Conservation (phyloP, 2,113 vertebrate genomes). For the Strix uralensis region DNA sequence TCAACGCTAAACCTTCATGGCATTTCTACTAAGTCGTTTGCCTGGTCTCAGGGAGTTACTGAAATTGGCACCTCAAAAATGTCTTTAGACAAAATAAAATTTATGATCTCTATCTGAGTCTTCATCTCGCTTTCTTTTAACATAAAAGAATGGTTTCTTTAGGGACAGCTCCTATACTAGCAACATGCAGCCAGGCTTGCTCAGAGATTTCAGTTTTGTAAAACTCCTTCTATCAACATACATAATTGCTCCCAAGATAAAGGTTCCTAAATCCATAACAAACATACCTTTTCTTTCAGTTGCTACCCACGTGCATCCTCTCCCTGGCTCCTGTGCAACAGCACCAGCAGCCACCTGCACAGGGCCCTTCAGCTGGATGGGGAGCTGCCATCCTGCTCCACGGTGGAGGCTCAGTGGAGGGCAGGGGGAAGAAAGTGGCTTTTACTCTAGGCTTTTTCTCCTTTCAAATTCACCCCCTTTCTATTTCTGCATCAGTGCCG, state of each 20-base stretch:
- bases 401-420: fast-evolving
- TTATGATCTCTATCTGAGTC: neutral
- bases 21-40: neutral
- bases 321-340: neutral
- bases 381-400: neutral
- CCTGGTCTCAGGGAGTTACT: neutral
- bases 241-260: neutral
- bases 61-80: neutral
- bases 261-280: neutral
- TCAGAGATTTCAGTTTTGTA: neutral
- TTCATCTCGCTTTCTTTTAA: neutral
- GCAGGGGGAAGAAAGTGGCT: neutral
- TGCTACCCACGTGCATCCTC: fast-evolving
- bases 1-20: neutral
- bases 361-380: neutral
- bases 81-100: neutral
- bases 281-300: neutral
- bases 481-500: neutral
- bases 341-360: fast-evolving
- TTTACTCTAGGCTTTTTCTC: neutral
- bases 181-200: neutral
- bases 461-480: neutral
- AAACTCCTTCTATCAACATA: fast-evolving
- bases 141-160: neutral
- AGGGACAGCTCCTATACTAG: neutral